Percentiles rank a stretch among this genome's conserved stretches.
phyloP scores from a whole-genome alignment of 2,797 vertebrate species.

The Monodelphis domestica region DNA sequence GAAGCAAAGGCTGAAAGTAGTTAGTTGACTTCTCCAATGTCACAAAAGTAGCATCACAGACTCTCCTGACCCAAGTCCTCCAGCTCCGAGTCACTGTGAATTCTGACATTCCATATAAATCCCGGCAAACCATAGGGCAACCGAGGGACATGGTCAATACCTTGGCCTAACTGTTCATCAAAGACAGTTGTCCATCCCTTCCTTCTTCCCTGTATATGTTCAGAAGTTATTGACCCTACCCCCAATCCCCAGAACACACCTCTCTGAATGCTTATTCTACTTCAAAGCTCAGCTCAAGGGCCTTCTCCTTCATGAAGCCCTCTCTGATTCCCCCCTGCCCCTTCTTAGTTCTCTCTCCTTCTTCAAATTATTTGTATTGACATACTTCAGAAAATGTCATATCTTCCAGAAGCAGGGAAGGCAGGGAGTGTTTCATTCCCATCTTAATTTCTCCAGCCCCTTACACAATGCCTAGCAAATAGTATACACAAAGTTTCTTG shows the following conservation, averaged over 20 bases:
- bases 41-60: background rate
- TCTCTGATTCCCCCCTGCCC: too few relatives aligned
- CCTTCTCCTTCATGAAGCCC: background rate
- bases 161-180: background rate
- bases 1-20: background rate
- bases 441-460: background rate
- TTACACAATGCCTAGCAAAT: background rate
- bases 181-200: background rate
- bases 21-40: background rate
- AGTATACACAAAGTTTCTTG: background rate
- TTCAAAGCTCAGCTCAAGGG: background rate
- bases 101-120: background rate
- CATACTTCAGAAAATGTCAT: background rate
- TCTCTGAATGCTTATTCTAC: background rate
- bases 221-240: background rate
- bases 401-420: background rate
- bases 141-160: background rate
- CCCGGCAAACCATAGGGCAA: background rate
- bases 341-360: background rate
- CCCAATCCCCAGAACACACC: too few relatives aligned
- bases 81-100: background rate
- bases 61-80: background rate
- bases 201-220: background rate
- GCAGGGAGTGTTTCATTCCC: background rate
- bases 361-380: background rate